Base-by-base conservation (phyloP, 2,888 invertebrate genomes). In the Drosophila cognata region DNA sequence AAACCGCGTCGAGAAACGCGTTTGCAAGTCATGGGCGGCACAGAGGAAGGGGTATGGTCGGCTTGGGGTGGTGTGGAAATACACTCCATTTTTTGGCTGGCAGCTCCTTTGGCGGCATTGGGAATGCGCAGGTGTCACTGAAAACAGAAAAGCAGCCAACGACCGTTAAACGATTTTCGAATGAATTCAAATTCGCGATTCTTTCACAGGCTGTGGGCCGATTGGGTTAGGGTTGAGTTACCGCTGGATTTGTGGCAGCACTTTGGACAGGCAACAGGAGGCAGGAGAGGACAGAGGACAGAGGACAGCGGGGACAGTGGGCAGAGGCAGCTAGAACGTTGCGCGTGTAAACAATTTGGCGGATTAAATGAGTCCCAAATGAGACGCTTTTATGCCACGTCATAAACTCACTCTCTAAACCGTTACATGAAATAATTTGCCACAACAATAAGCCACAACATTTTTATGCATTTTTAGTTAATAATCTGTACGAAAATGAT, bases 301-400 rank as follows among this genome's bases (percentile, higher is more conserved):
- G 21, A 1, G n/a, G 11, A 41, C n/a, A 41, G 41, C n/a, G 33
- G 38, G 8, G 1, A 8, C 25, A 13, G 25, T 7, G 21, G 16
- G 28, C 25, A 21, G 13, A 29, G 51, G n/a, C 41, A 55, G 51
- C 41, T 31, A 53, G 29, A 46, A 51, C 52, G 62, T 63, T 53
- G 69, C 61, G 84, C 60, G 79, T 74, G 78, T 71, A 91, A 91
- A 91, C 88, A 91, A 81, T 91, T 89, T 83, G 77, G 66, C 68
- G 91, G 88, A 84, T 88, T 91, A 88, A 91, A 89, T 76, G 90
- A 89, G 71, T 81, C 88, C 91, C 91, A 82, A 88, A 89, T 84
- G 90, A 85, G 83, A 85, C 77, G 73, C 82, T 90, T 89, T 90
- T 80, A 90, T 78, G 78, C 82, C 62, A 43, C 72, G 66, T 86